phyloP scores from a whole-genome alignment of 1,140 invertebrate species.

The Berghia stephanieae region DNA sequence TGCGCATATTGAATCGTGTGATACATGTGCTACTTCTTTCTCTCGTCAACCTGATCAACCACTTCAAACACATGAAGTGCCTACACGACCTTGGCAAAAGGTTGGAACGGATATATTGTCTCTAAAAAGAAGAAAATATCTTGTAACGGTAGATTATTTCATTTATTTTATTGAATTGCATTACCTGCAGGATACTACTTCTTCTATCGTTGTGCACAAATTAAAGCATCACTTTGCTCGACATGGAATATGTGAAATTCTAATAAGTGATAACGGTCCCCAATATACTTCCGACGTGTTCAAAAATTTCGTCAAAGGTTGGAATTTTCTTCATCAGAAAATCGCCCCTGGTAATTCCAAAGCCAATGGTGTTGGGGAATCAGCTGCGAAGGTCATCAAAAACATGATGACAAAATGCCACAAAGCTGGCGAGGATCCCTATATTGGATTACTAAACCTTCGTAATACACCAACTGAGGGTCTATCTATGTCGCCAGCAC shows the following conservation, averaged over 20 bases:
- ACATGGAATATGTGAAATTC: slow-evolving; percentile 35
- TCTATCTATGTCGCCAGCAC: slow-evolving; percentile 23
- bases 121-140: no score
- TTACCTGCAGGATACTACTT: slow-evolving; percentile 29
- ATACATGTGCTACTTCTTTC: no score
- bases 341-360: slow-evolving; percentile 36
- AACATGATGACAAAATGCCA: slow-evolving; percentile 38
- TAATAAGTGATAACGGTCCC: slow-evolving; percentile 38
- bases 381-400: slow-evolving; percentile 42
- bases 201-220: slow-evolving; percentile 37
- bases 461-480: slow-evolving; percentile 40
- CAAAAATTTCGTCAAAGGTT: slow-evolving; percentile 28
- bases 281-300: slow-evolving; percentile 39
- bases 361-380: slow-evolving; percentile 44
- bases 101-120: no score
- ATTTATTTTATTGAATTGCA: slow-evolving; percentile 40
- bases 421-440: slow-evolving; percentile 35
- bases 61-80: no score
- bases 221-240: slow-evolving; percentile 41
- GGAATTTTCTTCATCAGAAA: slow-evolving; percentile 34
- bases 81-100: no score
- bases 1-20: no score
- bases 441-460: slow-evolving; percentile 38
- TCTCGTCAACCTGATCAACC: no score
- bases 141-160: slow-evolving; percentile 40